Evolutionary conservation across 2,797 vertebrate genomes (phyloP), one percentile per base, ranked within the genome.

Genomic region (Otus scops): DNA sequence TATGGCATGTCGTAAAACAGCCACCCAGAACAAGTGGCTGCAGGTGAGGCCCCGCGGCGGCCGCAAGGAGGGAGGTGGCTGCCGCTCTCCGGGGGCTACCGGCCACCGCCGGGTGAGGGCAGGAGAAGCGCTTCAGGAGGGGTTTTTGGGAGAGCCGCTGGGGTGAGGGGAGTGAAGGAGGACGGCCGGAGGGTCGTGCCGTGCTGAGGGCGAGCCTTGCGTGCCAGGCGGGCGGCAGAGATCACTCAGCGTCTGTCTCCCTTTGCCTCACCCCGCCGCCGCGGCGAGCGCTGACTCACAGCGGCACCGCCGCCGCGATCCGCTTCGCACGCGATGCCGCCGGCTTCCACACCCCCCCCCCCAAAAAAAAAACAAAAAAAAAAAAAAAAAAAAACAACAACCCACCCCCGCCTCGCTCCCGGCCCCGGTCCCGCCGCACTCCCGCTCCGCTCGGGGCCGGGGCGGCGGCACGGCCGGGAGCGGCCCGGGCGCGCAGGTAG

Each of bases 281-380:
- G 69, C 80, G 36, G 87, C 28, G 18, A 39, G 51, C 56, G 2
- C 57, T 97, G 96, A 97, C 85, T 97, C 96, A 97, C 14, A 97
- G 30, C 90, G 64, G 28, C 50, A 47, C 79, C 41, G 17, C 4
- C 48, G 28, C 63, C 10, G 34, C 27, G 3, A 6, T 36, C 28
- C n/a, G 75, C 93, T 91, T 96, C 92, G 79, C 96, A 95, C 96
- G 96, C 94, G 41, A 95, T 47, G 82, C 6, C 19, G 17, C 76
- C 43, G 22, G 43, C 28, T 5, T 23, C 8, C 14, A 28, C 20
- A 16, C 4, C 7, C 3, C 4, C 9, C 30, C 41, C 34, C n/a
- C n/a, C n/a, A n/a, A n/a, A n/a, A n/a, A n/a, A n/a, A n/a, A n/a
- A n/a, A n/a, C n/a, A 34, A 41, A 41, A 41, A 41, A 41, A 17